Evolutionary conservation across 2,888 invertebrate species (phyloP).

Genomic region (Sympetrum striolatum): DNA sequence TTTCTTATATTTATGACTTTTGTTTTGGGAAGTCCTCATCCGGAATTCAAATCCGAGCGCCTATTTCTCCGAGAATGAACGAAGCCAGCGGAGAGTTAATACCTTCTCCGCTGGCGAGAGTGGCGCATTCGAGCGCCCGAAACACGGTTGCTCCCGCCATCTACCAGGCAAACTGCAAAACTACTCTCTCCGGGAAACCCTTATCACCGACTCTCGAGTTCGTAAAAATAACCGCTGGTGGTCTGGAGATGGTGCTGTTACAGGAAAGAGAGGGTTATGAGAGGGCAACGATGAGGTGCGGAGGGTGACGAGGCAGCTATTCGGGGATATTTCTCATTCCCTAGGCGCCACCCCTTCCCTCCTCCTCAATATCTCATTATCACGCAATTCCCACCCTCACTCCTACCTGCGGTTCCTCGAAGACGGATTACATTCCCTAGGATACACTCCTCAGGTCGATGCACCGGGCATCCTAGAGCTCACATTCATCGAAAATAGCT

Average conservation of each 20-base stretch:
- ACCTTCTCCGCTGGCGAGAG: background rate
- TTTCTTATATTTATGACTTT: background rate
- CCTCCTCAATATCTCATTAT: background rate
- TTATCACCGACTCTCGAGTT: background rate
- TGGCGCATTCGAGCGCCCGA: background rate
- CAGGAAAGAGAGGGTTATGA: background rate
- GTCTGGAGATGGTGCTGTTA: slow-evolving; percentile 6
- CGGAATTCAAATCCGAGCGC: background rate
- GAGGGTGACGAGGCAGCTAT: slow-evolving; percentile 10
- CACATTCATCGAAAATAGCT: background rate
- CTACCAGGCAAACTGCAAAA: background rate
- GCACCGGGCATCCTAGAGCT: background rate
- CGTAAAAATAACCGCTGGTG: slow-evolving; percentile 42
- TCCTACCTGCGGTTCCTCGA: no score
- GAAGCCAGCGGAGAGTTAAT: no score
- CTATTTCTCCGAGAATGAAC: background rate
- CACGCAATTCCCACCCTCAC: background rate
- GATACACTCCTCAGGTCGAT: background rate
- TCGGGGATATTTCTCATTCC: slow-evolving; percentile 14
- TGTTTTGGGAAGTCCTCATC: background rate
- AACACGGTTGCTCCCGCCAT: background rate
- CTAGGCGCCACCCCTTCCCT: background rate
- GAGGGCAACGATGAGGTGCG: background rate
- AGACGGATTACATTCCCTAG: background rate
- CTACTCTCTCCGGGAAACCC: background rate